phyloP scores from a whole-genome alignment of 2,888 invertebrate species.

The Tinea trinotella region DNA sequence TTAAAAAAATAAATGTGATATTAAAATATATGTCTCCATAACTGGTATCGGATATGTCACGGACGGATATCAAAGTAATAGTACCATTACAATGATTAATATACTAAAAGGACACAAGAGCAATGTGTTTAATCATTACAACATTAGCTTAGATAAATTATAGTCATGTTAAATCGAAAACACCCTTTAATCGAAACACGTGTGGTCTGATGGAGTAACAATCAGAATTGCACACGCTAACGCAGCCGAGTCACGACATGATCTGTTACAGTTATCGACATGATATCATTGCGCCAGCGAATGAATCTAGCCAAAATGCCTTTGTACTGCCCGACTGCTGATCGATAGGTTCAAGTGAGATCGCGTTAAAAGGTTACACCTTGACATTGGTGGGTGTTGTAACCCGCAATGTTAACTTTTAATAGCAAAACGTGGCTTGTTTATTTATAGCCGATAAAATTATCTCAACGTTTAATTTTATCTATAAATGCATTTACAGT shows the following conservation, averaged over 20 bases:
- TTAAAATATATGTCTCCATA: no score
- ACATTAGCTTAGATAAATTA: constrained; percentile 10
- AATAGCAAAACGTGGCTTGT: constrained; percentile 4
- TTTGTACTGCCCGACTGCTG: constrained; percentile 23
- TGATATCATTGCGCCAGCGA: constrained; percentile 29
- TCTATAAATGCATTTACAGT: no score
- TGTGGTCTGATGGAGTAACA: constrained; percentile 36
- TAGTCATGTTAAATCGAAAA: constrained; percentile 2
- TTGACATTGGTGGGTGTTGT: constrained; percentile 38
- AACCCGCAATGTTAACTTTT: background rate
- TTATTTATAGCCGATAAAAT: constrained; percentile 2
- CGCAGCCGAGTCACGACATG: constrained; percentile 26
- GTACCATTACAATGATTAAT: background rate
- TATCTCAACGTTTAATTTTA: background rate
- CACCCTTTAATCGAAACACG: constrained; percentile 27
- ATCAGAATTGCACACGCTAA: constrained; percentile 28
- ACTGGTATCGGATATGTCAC: no score
- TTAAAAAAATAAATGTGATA: no score
- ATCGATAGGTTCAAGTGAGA: constrained; percentile 25
- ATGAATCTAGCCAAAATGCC: constrained; percentile 21
- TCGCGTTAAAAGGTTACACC: constrained; percentile 28
- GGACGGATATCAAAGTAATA: no score
- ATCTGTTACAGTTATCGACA: constrained; percentile 32
- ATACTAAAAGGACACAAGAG: background rate
- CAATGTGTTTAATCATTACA: background rate